Conservation (phyloP, 2,888 invertebrate species). For the Deilephila porcellus region DNA sequence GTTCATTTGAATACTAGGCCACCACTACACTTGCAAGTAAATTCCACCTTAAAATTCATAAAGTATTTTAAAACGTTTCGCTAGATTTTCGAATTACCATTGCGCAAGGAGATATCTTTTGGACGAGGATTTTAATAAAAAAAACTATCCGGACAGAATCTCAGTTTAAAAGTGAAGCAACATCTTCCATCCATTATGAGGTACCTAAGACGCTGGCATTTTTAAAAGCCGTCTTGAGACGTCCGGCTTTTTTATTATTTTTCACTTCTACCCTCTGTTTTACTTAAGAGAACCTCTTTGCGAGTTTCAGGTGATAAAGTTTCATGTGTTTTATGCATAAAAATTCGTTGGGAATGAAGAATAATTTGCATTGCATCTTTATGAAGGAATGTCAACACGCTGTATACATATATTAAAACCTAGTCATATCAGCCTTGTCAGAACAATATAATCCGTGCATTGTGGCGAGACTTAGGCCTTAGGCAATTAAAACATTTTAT, state of each 20-base stretch:
- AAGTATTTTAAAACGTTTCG: background rate
- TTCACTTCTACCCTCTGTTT: background rate
- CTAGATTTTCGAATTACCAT: background rate
- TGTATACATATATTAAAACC: no score
- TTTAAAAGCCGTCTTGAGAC: slow-evolving; percentile 14
- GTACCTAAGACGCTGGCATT: background rate
- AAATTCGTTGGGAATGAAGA: background rate
- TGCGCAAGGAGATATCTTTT: slow-evolving; percentile 5
- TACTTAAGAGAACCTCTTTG: slow-evolving; percentile 11
- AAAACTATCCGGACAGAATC: slow-evolving; percentile 7
- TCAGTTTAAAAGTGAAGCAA: slow-evolving; percentile 18
- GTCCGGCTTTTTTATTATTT: slow-evolving; percentile 1
- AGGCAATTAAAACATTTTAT: no score
- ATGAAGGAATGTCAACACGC: no score
- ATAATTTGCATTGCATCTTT: background rate
- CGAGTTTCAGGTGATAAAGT: slow-evolving; percentile 1
- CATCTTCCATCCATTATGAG: slow-evolving; percentile 24
- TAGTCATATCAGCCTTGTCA: no score
- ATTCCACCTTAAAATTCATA: background rate
- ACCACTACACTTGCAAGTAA: background rate
- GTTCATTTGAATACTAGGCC: background rate
- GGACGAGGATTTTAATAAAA: slow-evolving; percentile 1
- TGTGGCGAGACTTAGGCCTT: no score
- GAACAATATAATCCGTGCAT: no score
- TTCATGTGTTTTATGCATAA: background rate